Base-by-base conservation (phyloP, 2,113 vertebrate species). In the Cyprinodon variegatus region DNA sequence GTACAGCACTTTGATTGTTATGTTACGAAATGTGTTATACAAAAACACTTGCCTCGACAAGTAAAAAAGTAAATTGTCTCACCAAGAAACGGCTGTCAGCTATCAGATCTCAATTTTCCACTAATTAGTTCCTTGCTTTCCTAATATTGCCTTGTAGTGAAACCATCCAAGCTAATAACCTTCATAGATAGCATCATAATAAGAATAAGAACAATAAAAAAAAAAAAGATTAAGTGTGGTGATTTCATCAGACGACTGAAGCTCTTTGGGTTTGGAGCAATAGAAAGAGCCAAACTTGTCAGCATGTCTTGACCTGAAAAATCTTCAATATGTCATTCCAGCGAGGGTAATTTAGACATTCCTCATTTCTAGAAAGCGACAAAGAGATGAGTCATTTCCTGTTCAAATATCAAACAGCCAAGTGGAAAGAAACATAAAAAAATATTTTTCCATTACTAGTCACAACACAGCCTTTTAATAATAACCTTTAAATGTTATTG, bases 231-330 rank as follows among this genome's bases (percentile, higher is more conserved):
- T n/a, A 36, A 29, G 50, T 22, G 43, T 50, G 64, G 63, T 48
- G 61, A 79, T 61, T 37, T 46, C 38, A 20, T 15, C 11, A 8
- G 9, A 81, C 38, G 46, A 37, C 72, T 22, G 61, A 76, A 37
- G 29, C 72, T n/a, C 48, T 76, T 60, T 40, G 29, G 61, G 46
- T 81, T 69, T 75, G 50, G 76, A 11, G 43, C 76, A 29, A 48
- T 7, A 48, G 72, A 59, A 57, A 60, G 50, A 65, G 38, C 53
- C 1, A 40, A 66, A 70, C 60, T 79, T 79, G 84, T 83, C 78
- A 83, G 64, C 84, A 66, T 70, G 77, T 80, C 71, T 66, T 29
- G 43, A 79, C 78, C 78, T 76, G 78, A 63, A 71, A 29, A 78
- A 63, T 75, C 60, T 20, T 59, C 40, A 39, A 64, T 36, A 64